Percentiles rank a stretch among this genome's conserved stretches.
Conservation (phyloP, 2,113 vertebrate genomes). For the Podiceps cristatus region DNA sequence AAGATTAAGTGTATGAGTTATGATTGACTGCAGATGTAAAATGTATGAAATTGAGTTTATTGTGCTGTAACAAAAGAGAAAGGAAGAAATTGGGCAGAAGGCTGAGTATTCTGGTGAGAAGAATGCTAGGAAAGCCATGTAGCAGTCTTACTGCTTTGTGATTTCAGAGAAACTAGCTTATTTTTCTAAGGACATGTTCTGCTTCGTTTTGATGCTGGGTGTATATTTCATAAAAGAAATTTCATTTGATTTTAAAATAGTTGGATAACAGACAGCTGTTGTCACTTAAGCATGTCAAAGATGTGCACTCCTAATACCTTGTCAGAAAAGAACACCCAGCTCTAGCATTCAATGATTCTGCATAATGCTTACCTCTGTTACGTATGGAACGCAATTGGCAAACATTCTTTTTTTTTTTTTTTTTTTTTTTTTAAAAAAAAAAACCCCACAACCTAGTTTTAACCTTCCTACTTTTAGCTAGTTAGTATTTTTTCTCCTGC, state of each 20-base stretch:
- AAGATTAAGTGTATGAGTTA: neutral
- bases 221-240: neutral
- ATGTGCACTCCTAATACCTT: neutral
- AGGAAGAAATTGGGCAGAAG: neutral
- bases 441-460: neutral
- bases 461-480: neutral
- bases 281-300: neutral
- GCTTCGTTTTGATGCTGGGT: neutral
- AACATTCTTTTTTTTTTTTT: neutral
- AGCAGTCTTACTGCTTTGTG: neutral
- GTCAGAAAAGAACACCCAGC: neutral
- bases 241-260: neutral
- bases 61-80: conserved; percentile 19
- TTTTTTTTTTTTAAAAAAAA: no score
- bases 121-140: neutral
- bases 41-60: neutral
- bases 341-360: neutral
- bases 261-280: neutral
- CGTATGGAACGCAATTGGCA: neutral
- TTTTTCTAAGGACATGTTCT: neutral
- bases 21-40: neutral
- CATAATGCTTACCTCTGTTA: neutral
- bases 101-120: neutral
- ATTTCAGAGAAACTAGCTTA: neutral
- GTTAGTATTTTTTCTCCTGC: neutral